A percentile compares a stretch with the other conserved stretches of the same genome.
phyloP scores from a whole-genome alignment of 1,140 invertebrate species.

The Marisa cornuarietis region DNA sequence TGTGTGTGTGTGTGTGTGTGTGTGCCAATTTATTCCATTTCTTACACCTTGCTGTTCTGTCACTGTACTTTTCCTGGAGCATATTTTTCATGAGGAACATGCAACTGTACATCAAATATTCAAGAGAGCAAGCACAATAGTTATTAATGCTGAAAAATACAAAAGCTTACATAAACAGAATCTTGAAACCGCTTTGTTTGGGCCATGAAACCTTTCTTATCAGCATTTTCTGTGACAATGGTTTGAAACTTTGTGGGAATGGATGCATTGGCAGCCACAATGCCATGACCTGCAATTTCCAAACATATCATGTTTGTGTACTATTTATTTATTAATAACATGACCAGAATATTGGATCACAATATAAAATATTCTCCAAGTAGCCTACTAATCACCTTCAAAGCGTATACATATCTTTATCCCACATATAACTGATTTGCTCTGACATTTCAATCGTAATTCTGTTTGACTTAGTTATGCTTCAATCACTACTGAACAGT shows the following conservation, averaged over 20 bases:
- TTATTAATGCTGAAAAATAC: background rate
- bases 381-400: too few relatives aligned
- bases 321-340: background rate
- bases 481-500: too few relatives aligned
- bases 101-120: background rate
- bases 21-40: background rate
- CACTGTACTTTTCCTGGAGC: background rate
- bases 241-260: slow-evolving; percentile 66
- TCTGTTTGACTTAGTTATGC: too few relatives aligned
- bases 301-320: slow-evolving; percentile 1
- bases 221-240: slow-evolving; percentile 62
- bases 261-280: slow-evolving; percentile 60
- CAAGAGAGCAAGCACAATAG: background rate
- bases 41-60: background rate
- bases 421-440: too few relatives aligned
- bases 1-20: too few relatives aligned
- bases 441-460: background rate
- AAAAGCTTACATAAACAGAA: slow-evolving; percentile 22
- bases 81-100: background rate
- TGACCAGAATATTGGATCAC: too few relatives aligned
- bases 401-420: too few relatives aligned
- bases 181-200: slow-evolving; percentile 58
- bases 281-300: slow-evolving; percentile 53
- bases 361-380: too few relatives aligned
- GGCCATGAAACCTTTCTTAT: slow-evolving; percentile 59